Base-by-base conservation (phyloP, 2,888 invertebrate genomes). In the Exephanes ischioxanthus region DNA sequence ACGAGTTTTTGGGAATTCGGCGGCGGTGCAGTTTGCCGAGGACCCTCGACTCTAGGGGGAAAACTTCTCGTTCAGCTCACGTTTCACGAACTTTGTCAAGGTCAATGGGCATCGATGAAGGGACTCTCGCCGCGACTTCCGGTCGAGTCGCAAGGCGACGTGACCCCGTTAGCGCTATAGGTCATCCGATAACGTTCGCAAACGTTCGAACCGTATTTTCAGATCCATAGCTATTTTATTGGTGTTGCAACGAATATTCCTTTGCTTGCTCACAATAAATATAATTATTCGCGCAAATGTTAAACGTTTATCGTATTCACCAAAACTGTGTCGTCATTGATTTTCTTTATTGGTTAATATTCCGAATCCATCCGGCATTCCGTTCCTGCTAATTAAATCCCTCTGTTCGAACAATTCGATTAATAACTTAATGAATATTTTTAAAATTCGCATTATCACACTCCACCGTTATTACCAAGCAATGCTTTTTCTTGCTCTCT, bases 81-180 rank as follows among this genome's bases (percentile, higher is more conserved):
- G 81, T 97, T 97, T 89, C 96, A 96, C 37, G 96, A 96, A 87
- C 95, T 97, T 0, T 97, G 97, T 90, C 95, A 97, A 4, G 97
- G 97, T 0, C 97, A 97, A 89, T 97, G 97, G 97, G 97, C 97
- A 30, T 97, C 97, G 88, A 97, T 97, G 97, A 95, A 96, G 48
- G 96, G 96, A 89, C 94, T 97, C 3, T 95, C 96, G 0, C 96
- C 97, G 0, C 94, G 97, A 63, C 92, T 97, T 16, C 96, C 97
- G 0, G 94, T 97, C 86, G 92, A 93, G 4, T 51, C 79, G 9
- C 61, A 76, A 16, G 82, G 76, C 14, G 55, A 72, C 14, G 78
- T 51, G 11, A 79, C 82, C 0, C 85, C 85, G 0, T 71, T 79
- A 6, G 58, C 55, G 9, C 6, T 26, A 19, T 80, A 72, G 61